A percentile compares a stretch with the other conserved stretches of the same genome.
Conservation (phyloP, 2,888 invertebrate species). For the Busseola fusca region DNA sequence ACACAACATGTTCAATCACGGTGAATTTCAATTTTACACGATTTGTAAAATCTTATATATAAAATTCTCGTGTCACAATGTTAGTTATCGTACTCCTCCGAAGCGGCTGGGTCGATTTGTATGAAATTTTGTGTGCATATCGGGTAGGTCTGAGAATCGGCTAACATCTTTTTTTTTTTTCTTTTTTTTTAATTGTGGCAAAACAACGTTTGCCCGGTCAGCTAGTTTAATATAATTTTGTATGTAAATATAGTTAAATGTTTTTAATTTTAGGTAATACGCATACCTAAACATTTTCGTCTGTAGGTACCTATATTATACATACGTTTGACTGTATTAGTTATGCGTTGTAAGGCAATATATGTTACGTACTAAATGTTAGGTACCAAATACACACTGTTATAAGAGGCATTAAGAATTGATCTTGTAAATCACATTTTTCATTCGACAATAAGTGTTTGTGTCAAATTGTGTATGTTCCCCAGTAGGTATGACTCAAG, state of each 20-base stretch:
- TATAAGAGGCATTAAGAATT: constrained; percentile 1
- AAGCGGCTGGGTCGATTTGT: too few species aligned
- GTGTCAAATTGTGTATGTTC: neutral
- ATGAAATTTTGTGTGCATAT: too few species aligned
- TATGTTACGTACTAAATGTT: neutral
- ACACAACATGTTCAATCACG: too few species aligned
- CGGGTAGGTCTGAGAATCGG: too few species aligned
- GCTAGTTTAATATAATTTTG: constrained; percentile 48
- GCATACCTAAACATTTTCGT: constrained; percentile 33
- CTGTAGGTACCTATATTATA: constrained; percentile 5
- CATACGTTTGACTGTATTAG: constrained; percentile 18
- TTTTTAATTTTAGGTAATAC: constrained; percentile 30
- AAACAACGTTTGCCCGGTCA: too few species aligned
- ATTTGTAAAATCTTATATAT: too few species aligned
- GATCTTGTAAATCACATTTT: constrained; percentile 8
- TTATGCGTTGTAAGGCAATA: constrained; percentile 1
- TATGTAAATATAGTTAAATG: constrained; percentile 40
- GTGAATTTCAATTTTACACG: too few species aligned
- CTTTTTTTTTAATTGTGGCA: too few species aligned
- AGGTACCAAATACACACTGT: neutral
- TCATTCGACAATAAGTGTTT: neutral
- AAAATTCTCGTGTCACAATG: too few species aligned
- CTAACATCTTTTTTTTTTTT: too few species aligned
- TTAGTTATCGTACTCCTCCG: too few species aligned
- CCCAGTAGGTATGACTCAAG: neutral